Conservation (phyloP, 1,140 invertebrate genomes). For the Holotrichia oblita region DNA sequence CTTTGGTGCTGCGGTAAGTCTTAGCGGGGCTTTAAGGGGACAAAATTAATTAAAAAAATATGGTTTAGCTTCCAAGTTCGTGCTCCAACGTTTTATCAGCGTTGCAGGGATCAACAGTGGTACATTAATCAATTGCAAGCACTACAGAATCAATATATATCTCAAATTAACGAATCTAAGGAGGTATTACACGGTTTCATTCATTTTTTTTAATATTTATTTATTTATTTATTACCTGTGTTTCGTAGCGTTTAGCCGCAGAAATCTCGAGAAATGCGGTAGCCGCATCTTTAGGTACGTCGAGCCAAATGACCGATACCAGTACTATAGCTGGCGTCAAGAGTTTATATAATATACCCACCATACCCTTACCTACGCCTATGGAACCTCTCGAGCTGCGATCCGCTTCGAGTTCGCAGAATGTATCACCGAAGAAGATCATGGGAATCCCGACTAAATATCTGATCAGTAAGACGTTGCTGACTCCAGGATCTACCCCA, state of each 20-base stretch:
- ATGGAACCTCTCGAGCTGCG: neutral
- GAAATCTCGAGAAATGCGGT: conserved; percentile 77
- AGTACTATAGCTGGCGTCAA: conserved; percentile 50
- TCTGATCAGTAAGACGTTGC: conserved; percentile 37
- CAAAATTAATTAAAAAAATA: neutral
- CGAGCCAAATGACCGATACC: conserved; percentile 51
- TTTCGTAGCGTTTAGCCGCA: conserved; percentile 73
- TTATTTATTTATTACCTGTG: conserved; percentile 57
- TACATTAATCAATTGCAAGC: conserved; percentile 88
- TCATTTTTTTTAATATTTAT: neutral
- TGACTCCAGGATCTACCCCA: neutral
- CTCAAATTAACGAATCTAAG: conserved; percentile 87
- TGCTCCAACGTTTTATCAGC: conserved; percentile 92
- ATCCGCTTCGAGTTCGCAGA: conserved; percentile 27
- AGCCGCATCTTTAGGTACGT: conserved; percentile 62
- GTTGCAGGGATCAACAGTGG: conserved; percentile 93
- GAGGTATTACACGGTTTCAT: conserved; percentile 66
- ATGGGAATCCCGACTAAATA: conserved; percentile 30
- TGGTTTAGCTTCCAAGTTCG: conserved; percentile 87
- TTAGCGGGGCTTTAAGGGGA: neutral
- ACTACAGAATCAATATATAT: conserved; percentile 81
- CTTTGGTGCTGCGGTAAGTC: conserved; percentile 74
- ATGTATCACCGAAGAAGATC: conserved; percentile 13
- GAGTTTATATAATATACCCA: conserved; percentile 51
- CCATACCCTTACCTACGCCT: conserved; percentile 4